Base-by-base conservation (phyloP, 1,140 invertebrate genomes). In the Odontomachus brunneus region DNA sequence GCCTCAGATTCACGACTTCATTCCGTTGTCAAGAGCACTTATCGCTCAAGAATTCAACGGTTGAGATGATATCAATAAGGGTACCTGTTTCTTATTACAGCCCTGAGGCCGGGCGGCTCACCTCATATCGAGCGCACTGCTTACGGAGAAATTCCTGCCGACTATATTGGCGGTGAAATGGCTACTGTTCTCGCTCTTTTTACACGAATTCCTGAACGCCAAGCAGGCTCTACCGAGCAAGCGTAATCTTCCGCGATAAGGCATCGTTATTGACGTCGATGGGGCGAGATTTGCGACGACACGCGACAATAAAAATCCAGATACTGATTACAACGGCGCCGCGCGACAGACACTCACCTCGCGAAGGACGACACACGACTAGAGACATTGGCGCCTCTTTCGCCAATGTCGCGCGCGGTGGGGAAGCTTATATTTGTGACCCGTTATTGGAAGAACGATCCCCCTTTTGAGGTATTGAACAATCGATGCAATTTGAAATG, bases 51-150 rank as follows among this genome's bases (percentile, higher is more conserved):
- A 11, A 44, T 44, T 11, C 38, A 44, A 44, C 38, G 38, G 9
- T 7, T 7, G 38, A 4, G 9, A 44, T 11, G 9, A 33, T 3
- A 33, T 33, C 38, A 11, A 7, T 11, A 11, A 4, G 3, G 38
- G 38, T 7, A 7, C 9, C 38, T 7, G 9, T 9, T 44, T 44
- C 38, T 44, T 11, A 11, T 7, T 44, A 44, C 38, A 11, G 24
- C 7, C 38, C 57, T 74, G 72, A 44, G 15, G 4, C 1, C 14
- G 15, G 44, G 9, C 44, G 5, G 88, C 91, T 92, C 69, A 94
- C 93, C 93, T 92, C 93, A 93, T 93, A 85, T 93, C 82, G 84
- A 92, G 87, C 75, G 92, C 14, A 62, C 71, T 83, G 59, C 88
- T 91, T 2, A 84, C 83, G 12, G 93, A 92, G 55, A 94, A 93